Conservation (phyloP, 2,797 vertebrate genomes). For the Sebastolobus alascanus region DNA sequence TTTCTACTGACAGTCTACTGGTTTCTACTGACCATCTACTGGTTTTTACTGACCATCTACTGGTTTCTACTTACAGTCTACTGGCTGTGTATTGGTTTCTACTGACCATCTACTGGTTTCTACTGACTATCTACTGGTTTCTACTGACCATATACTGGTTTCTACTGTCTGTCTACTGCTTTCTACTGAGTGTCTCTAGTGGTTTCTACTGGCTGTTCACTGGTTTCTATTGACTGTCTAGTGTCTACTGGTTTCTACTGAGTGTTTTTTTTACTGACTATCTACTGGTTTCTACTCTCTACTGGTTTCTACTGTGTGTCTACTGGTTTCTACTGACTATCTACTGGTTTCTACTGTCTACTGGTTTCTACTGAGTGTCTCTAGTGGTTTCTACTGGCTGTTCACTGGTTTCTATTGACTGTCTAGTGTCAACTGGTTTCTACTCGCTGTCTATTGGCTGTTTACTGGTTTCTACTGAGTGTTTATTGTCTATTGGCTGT, state of each 20-base stretch:
- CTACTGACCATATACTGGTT: too few relatives aligned
- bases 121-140: too few relatives aligned
- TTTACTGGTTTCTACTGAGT: background rate
- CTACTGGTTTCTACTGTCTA: background rate
- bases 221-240: background rate
- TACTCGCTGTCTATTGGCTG: background rate
- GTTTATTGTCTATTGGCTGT: background rate
- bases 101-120: too few relatives aligned
- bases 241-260: background rate
- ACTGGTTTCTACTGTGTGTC: background rate
- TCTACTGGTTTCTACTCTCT: background rate
- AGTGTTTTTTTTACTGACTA: background rate
- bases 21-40: too few relatives aligned
- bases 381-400: background rate
- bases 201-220: background rate
- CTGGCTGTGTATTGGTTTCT: too few relatives aligned
- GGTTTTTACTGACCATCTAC: background rate
- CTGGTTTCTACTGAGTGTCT: too few relatives aligned
- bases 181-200: too few relatives aligned
- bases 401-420: background rate
- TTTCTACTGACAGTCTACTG: background rate
- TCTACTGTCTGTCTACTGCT: too few relatives aligned
- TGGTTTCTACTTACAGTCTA: too few relatives aligned
- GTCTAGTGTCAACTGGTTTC: background rate
- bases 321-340: background rate